A percentile compares a stretch with the other conserved stretches of the same genome.
phyloP scores from a whole-genome alignment of 2,113 vertebrate genomes.

The Upupa epops region DNA sequence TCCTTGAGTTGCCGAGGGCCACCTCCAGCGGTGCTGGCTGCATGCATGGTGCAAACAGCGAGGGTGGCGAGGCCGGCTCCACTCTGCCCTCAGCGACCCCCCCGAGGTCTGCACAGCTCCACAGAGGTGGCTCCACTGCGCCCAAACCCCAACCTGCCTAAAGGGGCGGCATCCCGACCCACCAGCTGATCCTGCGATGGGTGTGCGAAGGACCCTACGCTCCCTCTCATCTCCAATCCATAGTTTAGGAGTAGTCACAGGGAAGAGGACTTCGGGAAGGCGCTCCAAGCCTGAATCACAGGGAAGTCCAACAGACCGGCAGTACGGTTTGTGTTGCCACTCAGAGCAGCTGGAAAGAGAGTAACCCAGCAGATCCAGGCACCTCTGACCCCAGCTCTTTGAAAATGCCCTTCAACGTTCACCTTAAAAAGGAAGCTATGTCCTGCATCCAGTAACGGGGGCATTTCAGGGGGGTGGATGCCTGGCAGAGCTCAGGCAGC shows the following conservation, averaged over 20 bases:
- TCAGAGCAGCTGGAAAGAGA: not conserved
- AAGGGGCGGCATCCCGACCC: not conserved
- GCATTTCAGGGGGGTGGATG: not conserved
- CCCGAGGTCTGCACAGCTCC: not conserved
- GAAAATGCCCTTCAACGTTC: not conserved
- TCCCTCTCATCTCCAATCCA: conserved; percentile 28
- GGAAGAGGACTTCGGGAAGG: not conserved
- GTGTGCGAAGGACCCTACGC: not conserved
- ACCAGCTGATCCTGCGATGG: not conserved
- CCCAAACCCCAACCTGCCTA: not conserved
- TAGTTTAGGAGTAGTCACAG: conserved; percentile 33
- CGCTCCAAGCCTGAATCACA: conserved; percentile 12
- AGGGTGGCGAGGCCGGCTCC: not conserved
- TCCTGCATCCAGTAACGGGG: not conserved
- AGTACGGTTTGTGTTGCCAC: not conserved
- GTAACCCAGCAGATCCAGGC: not conserved
- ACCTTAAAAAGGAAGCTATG: not conserved
- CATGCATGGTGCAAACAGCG: not conserved
- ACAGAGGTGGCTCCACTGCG: not conserved
- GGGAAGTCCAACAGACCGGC: not conserved
- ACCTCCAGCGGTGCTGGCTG: not conserved
- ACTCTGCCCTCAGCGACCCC: not conserved
- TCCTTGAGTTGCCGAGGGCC: not conserved
- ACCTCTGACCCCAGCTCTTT: not conserved
- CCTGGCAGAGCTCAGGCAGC: not conserved